phyloP scores from a whole-genome alignment of 1,140 invertebrate genomes.

The Daktulosphaira vitifoliae region DNA sequence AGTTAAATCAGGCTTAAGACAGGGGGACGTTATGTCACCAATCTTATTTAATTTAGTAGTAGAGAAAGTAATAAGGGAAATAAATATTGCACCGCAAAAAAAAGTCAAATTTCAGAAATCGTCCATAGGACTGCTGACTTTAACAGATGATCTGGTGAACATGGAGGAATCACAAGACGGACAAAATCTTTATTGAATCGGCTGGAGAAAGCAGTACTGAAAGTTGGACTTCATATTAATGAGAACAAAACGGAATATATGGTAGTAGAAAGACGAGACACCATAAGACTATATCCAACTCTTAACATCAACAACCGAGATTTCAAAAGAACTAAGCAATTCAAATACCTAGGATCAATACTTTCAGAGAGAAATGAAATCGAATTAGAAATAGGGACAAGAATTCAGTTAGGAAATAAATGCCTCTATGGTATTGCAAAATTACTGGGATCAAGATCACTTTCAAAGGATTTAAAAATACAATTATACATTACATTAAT shows the following conservation, averaged over 20 bases:
- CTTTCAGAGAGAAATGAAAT: slow-evolving; percentile 10
- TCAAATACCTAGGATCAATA: not conserved
- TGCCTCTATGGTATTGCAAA: slow-evolving; percentile 1
- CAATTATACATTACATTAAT: slow-evolving; percentile 23
- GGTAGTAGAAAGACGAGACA: not conserved
- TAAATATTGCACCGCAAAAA: not conserved
- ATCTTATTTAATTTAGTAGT: slow-evolving; percentile 29
- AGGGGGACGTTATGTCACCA: slow-evolving; percentile 24
- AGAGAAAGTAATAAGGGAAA: slow-evolving; percentile 28
- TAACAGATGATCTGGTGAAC: not conserved
- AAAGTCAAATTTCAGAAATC: not conserved
- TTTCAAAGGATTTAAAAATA: slow-evolving; percentile 15
- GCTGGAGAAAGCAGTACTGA: no score
- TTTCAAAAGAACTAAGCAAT: not conserved
- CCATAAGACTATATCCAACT: no score
- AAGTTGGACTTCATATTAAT: no score
- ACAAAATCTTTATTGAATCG: no score
- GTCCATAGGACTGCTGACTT: not conserved
- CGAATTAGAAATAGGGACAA: not conserved
- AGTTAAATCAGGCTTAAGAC: slow-evolving; percentile 23
- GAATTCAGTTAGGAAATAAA: slow-evolving; percentile 11
- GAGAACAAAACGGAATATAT: no score
- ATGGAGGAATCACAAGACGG: slow-evolving; percentile 1
- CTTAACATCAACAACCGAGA: not conserved
- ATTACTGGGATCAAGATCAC: slow-evolving; percentile 1